Evolutionary conservation across 2,797 vertebrate genomes (phyloP).

Genomic region (Xenentodon cancila): DNA sequence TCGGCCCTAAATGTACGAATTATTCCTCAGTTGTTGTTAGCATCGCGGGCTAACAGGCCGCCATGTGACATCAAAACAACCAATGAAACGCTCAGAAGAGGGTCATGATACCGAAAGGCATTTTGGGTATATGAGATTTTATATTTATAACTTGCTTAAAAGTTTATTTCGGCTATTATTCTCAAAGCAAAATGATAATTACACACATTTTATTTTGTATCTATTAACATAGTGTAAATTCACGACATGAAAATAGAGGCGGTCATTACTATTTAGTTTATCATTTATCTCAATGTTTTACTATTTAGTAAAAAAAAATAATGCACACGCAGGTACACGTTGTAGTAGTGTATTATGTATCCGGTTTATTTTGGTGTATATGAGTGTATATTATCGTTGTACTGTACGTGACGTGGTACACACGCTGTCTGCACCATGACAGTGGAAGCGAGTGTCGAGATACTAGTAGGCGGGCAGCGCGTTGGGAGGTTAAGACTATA

Average conservation of each 20-base stretch:
- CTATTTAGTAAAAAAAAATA: no score
- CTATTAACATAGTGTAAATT: no score
- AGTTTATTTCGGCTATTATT: no score
- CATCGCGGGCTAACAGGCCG: slow-evolving; percentile 6
- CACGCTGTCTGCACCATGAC: slow-evolving; percentile 26
- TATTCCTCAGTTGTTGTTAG: not conserved
- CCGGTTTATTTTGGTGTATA: no score
- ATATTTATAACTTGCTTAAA: not conserved
- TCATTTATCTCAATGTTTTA: no score
- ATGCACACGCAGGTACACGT: no score
- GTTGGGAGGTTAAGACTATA: slow-evolving; percentile 47
- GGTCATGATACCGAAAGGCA: not conserved
- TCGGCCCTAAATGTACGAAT: rapidly evolving
- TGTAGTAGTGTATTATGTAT: no score
- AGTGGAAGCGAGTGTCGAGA: rapidly evolving
- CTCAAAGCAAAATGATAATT: no score
- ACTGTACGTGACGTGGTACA: rapidly evolving
- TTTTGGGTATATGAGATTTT: slow-evolving; percentile 39
- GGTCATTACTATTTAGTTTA: no score
- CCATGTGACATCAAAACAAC: not conserved
- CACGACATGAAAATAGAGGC: no score
- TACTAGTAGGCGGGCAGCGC: rapidly evolving
- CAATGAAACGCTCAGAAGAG: slow-evolving; percentile 35
- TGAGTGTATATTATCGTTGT: not conserved
- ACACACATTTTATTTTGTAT: no score